phyloP scores from a whole-genome alignment of 2,113 vertebrate species.

The Urocynchramus pylzowi region DNA sequence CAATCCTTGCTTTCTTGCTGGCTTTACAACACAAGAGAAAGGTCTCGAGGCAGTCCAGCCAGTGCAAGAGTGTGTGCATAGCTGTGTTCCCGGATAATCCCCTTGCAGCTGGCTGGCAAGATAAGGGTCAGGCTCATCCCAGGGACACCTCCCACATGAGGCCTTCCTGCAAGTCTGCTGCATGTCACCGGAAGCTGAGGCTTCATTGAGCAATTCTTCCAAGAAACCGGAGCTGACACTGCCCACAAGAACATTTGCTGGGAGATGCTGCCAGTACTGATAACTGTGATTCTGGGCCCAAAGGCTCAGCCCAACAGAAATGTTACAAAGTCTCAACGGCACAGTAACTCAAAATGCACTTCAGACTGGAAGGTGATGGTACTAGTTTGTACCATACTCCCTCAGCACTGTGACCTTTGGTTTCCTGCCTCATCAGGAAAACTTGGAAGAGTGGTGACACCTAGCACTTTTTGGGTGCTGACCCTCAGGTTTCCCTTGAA shows the following conservation, averaged over 20 bases:
- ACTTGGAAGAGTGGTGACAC: not conserved
- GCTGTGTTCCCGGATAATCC: not conserved
- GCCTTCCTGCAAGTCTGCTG: not conserved
- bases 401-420: not conserved
- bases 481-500: not conserved
- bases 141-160: slow-evolving; percentile 16
- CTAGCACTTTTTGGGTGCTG: not conserved
- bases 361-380: not conserved
- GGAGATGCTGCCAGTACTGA: not conserved
- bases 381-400: not conserved
- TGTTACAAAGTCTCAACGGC: not conserved
- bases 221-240: not conserved
- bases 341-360: not conserved
- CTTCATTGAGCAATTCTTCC: not conserved
- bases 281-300: not conserved
- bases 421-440: not conserved
- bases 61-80: not conserved
- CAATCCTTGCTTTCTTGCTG: not conserved
- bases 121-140: slow-evolving; percentile 44
- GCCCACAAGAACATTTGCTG: not conserved
- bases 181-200: not conserved
- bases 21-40: not conserved
- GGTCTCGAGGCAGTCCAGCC: not conserved
- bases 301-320: not conserved
- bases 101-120: slow-evolving; percentile 43